phyloP scores from a whole-genome alignment of 2,888 invertebrate genomes.

The Leptinotarsa rubiginosa region DNA sequence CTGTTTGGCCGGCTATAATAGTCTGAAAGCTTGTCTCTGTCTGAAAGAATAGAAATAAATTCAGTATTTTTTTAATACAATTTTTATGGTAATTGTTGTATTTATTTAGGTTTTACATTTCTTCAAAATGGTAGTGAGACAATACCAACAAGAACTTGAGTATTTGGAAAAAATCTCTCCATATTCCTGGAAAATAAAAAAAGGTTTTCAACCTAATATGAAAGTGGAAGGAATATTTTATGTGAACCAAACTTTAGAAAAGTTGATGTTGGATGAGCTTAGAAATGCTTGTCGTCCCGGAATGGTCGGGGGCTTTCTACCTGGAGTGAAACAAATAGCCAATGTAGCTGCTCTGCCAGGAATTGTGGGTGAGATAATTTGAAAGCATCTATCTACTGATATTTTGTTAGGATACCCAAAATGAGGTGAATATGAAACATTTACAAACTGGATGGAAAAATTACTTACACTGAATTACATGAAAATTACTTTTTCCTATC shows the following conservation, averaged over 20 bases:
- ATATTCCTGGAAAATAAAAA: conserved; percentile 93
- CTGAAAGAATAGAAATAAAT: neutral
- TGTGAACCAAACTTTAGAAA: conserved; percentile 91
- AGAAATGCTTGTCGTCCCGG: conserved; percentile 90
- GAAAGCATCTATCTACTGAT: neutral
- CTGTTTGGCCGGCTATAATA: too few species aligned
- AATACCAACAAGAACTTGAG: conserved; percentile 92
- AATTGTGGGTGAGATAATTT: conserved; percentile 77
- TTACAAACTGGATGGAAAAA: neutral
- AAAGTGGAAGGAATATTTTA: conserved; percentile 98
- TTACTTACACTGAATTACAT: neutral
- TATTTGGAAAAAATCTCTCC: conserved; percentile 91
- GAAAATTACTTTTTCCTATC: too few species aligned
- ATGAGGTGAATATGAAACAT: neutral
- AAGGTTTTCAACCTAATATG: conserved; percentile 99
- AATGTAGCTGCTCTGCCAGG: conserved; percentile 99
- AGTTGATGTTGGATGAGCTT: conserved; percentile 96
- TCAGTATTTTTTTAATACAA: neutral
- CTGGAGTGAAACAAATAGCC: conserved; percentile 98
- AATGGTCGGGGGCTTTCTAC: conserved; percentile 94
- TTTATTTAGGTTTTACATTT: neutral
- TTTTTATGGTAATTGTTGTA: neutral
- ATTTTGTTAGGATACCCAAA: neutral
- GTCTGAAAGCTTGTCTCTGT: too few species aligned
- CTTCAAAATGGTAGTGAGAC: conserved; percentile 84